A percentile compares a stretch with the other conserved stretches of the same genome.
Conservation (phyloP, 2,113 vertebrate species). For the Murina feae region DNA sequence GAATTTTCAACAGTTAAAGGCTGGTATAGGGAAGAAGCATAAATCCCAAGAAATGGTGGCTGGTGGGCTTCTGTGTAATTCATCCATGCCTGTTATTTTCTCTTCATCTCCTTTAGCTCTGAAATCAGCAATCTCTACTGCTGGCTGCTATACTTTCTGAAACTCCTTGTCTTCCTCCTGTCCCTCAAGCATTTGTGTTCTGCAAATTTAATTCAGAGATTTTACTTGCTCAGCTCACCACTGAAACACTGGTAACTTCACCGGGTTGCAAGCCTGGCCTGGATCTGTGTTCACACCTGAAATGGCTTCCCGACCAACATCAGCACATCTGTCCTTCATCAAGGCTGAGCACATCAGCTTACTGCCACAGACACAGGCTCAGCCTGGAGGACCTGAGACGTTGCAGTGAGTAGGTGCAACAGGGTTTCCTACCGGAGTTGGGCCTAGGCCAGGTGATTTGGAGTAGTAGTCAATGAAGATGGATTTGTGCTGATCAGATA, state of each 20-base stretch:
- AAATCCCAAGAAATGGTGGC: neutral
- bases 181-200: neutral
- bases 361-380: neutral
- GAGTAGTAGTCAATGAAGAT: neutral
- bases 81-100: fast-evolving
- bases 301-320: neutral
- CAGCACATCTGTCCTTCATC: fast-evolving
- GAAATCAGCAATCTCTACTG: fast-evolving
- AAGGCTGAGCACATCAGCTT: too few species aligned
- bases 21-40: fast-evolving
- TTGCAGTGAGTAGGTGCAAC: neutral
- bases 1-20: neutral
- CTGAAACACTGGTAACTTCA: neutral
- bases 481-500: fast-evolving
- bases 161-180: neutral
- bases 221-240: neutral
- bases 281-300: fast-evolving
- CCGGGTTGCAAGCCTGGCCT: too few species aligned
- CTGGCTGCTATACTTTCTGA: neutral
- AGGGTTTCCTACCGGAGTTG: fast-evolving
- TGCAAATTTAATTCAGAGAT: too few species aligned
- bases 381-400: fast-evolving
- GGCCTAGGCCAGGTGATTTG: neutral
- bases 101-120: too few species aligned
- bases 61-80: fast-evolving